A percentile compares a stretch with the other conserved stretches of the same genome.
Conservation (phyloP, 1,140 invertebrate species). For the Drosophila nasuta region DNA sequence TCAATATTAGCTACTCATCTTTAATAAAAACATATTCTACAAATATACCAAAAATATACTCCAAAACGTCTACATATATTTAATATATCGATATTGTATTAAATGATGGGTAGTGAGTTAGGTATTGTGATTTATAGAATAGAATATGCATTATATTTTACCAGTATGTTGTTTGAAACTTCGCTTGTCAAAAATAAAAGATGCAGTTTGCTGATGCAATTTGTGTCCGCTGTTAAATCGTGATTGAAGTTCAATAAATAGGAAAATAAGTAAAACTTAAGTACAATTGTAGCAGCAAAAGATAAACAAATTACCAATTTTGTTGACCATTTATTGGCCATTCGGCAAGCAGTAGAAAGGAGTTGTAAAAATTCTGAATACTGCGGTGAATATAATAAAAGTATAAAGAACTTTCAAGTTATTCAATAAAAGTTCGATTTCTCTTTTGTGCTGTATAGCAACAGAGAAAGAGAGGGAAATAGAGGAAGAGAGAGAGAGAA, state of each 20-base stretch:
- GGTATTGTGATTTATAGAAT: too few species aligned
- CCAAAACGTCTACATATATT: too few species aligned
- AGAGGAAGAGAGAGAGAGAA: background rate
- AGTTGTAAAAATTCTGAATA: conserved; percentile 27
- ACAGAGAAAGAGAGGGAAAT: background rate
- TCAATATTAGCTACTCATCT: too few species aligned
- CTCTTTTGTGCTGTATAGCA: conserved; percentile 20
- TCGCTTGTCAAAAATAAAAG: too few species aligned
- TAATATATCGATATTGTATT: too few species aligned
- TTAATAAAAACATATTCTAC: too few species aligned
- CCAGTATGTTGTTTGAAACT: too few species aligned
- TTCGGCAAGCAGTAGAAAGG: conserved; percentile 7
- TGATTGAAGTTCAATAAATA: background rate
- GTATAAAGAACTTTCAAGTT: conserved; percentile 57
- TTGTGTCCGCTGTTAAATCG: background rate
- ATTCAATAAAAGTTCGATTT: conserved; percentile 75
- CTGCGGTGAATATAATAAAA: conserved; percentile 22
- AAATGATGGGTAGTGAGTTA: too few species aligned
- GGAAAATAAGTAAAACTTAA: background rate
- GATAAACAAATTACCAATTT: conserved; percentile 19
- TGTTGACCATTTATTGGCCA: conserved; percentile 5
- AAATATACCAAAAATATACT: too few species aligned
- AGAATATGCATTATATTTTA: too few species aligned
- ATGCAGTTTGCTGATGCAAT: background rate
- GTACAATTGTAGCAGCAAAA: background rate